Base-by-base conservation (phyloP, 2,888 invertebrate species). In the Plusia festucae region DNA sequence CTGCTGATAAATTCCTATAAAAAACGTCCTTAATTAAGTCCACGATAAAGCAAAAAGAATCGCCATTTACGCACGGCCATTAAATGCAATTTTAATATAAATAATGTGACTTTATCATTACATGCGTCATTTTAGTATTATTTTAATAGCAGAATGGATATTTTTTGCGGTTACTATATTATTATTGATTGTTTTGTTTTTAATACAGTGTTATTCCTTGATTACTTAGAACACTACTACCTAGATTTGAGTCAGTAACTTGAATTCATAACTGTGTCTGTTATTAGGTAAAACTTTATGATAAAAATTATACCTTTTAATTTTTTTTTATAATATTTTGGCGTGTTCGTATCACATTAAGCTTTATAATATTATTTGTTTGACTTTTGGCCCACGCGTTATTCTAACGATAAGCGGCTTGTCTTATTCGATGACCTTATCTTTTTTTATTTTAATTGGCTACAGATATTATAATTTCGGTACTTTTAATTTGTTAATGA, bases 91-190 rank as follows among this genome's bases (percentile, higher is more conserved):
- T 49, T 49, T 49, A 49, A 49, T 49, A 49, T 11, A 20, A 49
- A 46, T 46, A 49, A 49, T 49, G n/a, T 40, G 20, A 18, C 20
- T 70, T 73, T 60, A 71, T 76, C 59, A 54, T 66, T 49, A 67
- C 22, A 32, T 73, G 77, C 67, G 73, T 73, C 77, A 76, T 67
- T 61, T 55, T 22, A 44, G 51, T 51, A 22, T 18, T 1, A 65
- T 71, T 65, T 71, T 60, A 76, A 76, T 71, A 62, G 76, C 40
- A 71, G 61, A 71, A 67, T 60, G 40, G 32, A 13, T 27, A 61
- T 71, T 76, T 70, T 73, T 72, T 76, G 73, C 59, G 77, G 77
- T 72, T 30, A 22, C 51, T 49, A 9, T 76, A 60, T 60, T 15
- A 57, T 53, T 51, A 60, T 62, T 27, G 55, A 49, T 49, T 57